Evolutionary conservation across 2,888 invertebrate species (phyloP).

Genomic region (Pocota personata): DNA sequence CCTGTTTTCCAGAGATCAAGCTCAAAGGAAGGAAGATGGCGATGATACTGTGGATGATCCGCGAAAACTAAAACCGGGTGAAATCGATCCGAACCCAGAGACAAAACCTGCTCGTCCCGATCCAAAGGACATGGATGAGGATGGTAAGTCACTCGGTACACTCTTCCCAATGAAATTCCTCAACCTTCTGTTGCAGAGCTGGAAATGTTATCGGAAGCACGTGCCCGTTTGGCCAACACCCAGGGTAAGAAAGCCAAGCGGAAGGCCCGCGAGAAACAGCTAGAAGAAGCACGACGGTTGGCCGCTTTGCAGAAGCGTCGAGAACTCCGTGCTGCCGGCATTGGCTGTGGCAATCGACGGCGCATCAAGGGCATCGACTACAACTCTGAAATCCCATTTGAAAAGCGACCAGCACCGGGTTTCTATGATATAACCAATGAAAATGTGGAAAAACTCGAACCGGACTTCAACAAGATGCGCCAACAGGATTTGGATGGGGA

Average conservation of each 20-base stretch:
- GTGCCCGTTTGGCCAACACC: conserved; percentile 98
- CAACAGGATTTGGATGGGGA: conserved; percentile 98
- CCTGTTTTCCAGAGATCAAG: conserved; percentile 91
- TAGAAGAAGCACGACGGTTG: conserved; percentile 97
- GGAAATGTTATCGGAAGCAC: conserved; percentile 99
- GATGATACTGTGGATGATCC: conserved; percentile 97
- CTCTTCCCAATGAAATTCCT: neutral
- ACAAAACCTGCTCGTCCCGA: conserved; percentile 99
- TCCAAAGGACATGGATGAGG: conserved; percentile 99
- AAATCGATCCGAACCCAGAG: conserved; percentile 99
- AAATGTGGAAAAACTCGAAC: conserved; percentile 92
- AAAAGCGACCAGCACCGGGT: conserved; percentile 95
- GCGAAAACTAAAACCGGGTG: conserved; percentile 98
- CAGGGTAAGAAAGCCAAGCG: conserved; percentile 96
- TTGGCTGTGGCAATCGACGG: conserved; percentile 84
- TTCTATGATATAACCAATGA: conserved; percentile 98
- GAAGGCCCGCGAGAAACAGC: conserved; percentile 98
- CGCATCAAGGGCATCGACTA: conserved; percentile 96
- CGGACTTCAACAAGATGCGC: conserved; percentile 94
- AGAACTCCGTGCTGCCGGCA: conserved; percentile 98
- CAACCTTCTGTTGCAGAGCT: conserved; percentile 86
- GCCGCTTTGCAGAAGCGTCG: conserved; percentile 99
- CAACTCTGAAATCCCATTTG: conserved; percentile 98
- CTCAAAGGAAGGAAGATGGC: conserved; percentile 97
- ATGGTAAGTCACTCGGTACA: conserved; percentile 86